Evolutionary conservation across 2,888 invertebrate species (phyloP), one percentile per base, ranked within the genome.

Genomic region (Malachius bipustulatus): DNA sequence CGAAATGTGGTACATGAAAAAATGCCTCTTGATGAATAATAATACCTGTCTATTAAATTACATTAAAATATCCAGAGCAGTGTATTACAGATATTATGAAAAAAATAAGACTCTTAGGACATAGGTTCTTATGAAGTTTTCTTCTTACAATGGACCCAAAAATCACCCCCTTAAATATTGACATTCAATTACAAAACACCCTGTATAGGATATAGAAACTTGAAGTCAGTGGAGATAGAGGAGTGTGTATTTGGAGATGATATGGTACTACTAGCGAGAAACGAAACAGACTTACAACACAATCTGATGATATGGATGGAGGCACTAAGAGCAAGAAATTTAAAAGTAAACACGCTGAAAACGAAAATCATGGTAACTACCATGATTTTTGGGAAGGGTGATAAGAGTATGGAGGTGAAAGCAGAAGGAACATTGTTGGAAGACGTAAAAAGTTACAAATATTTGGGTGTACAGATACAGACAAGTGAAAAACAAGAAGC

Each of bases 331-430:
- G 24, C 6, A 19, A 19, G n/a, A 19, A n/a, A n/a, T 19, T 6
- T 19, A n/a, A 19, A n/a, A 19, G n/a, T 19, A 19, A 19, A 19
- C n/a, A n/a, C n/a, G n/a, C 6, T 8, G 6, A 19, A 19, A 19
- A 19, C 24, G n/a, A 19, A 19, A 19, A n/a, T 19, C 24, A 19
- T 19, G 24, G 24, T n/a, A 19, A n/a, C n/a, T n/a, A n/a, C n/a
- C n/a, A n/a, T n/a, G n/a, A n/a, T n/a, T n/a, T n/a, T 19, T 19
- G 24, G 24, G 24, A 19, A 19, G n/a, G n/a, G n/a, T 19, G 24
- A 19, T 6, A 19, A 19, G 24, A 19, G n/a, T n/a, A 19, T 19
- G n/a, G n/a, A 6, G n/a, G n/a, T 19, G n/a, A 19, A 6, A n/a
- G 6, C n/a, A n/a, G 24, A 8, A 8, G 24, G 24, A 19, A 19